Evolutionary conservation across 2,113 vertebrate species (phyloP), one percentile per base, ranked within the genome.

Genomic region (Chaetorhynchus papuensis): DNA sequence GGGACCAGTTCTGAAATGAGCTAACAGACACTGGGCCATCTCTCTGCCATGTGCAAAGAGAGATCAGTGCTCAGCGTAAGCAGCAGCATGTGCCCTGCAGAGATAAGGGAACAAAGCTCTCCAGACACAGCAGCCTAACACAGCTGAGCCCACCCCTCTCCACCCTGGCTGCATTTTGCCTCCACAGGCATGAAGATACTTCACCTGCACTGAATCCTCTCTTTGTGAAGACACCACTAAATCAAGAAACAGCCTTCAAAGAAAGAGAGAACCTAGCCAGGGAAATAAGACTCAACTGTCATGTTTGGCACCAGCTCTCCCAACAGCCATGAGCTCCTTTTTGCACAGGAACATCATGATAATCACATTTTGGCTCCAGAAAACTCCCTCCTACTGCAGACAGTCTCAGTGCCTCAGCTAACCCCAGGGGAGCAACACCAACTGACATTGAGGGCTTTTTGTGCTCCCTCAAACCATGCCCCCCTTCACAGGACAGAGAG

Each of bases 371-470:
- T 39, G 28, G 13, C 56, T 81, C 47, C 28, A 81, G 52, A 78
- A 81, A 42, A 10, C 60, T 39, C 47, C 10, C 22, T 75, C 26
- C 77, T 75, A 35, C 53, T 52, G 44, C 39, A 33, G 19, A 47
- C n/a, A 27, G 30, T n/a, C 63, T 79, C 57, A 44, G 11, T 16
- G 7, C 15, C 53, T 22, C 61, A 76, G 16, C 64, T 56, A 64
- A 80, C 5, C 26, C 21, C 37, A 57, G 9, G 21, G 31, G 2
- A 65, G 26, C 27, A 66, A 54, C 21, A 59, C 7, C 3, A 7
- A 35, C 31, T 8, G 23, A 47, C 18, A 41, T 0, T 0, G 0
- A 75, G 41, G 14, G 16, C 63, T 57, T 64, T 70, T n/a, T 1
- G 1, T 15, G 50, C 54, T 39, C 37, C 35, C 57, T 69, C 68